These are phyloP conservation scores for Agonopterix subpropinquella DNA, from an alignment of 2,888 invertebrate species.

Conservation along the genomic window DNA sequence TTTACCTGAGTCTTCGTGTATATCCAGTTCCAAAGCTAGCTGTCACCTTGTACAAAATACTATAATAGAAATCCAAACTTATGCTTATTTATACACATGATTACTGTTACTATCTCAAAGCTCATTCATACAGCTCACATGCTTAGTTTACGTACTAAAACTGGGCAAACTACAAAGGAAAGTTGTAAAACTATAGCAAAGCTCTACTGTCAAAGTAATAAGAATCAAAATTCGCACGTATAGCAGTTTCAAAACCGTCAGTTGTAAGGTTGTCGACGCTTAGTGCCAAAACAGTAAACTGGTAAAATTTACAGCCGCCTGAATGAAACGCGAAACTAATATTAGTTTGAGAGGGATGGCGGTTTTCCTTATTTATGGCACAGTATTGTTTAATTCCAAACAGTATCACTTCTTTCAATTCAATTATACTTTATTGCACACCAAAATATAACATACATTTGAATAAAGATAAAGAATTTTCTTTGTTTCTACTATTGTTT, in stretches of 20 bases:
- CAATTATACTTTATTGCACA: too few relatives aligned
- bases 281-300: slow-evolving; percentile 52
- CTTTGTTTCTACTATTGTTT: too few relatives aligned
- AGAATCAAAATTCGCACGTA: neutral
- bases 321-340: slow-evolving; percentile 51
- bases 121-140: slow-evolving; percentile 14
- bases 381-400: too few relatives aligned
- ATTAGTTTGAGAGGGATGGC: slow-evolving; percentile 43
- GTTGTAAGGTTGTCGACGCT: slow-evolving; percentile 42
- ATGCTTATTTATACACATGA: neutral
- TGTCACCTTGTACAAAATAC: too few relatives aligned
- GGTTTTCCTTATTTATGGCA: slow-evolving; percentile 15
- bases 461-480: too few relatives aligned
- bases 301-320: slow-evolving; percentile 43
- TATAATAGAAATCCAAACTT: too few relatives aligned
- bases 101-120: slow-evolving; percentile 9
- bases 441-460: too few relatives aligned
- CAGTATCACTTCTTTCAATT: too few relatives aligned
- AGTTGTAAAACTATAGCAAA: neutral
- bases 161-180: neutral
- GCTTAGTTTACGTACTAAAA: slow-evolving; percentile 12
- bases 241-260: slow-evolving; percentile 18
- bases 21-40: too few relatives aligned
- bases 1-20: too few relatives aligned
- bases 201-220: neutral